Base-by-base conservation (phyloP, 2,113 vertebrate genomes). In the Platysternon megacephalum region DNA sequence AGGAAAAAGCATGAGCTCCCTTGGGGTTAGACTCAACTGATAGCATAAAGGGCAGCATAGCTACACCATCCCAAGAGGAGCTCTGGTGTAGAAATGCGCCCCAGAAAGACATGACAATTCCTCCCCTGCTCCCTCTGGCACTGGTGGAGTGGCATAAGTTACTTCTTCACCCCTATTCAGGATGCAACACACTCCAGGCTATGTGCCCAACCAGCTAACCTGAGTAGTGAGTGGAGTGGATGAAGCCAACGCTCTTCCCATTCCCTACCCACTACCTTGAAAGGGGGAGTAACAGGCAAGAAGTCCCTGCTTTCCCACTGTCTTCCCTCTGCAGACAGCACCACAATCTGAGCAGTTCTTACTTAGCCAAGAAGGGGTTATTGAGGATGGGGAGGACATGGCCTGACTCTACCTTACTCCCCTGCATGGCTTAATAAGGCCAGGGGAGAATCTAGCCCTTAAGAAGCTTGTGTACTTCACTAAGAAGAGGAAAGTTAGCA, bases 41-140 rank as follows among this genome's bases (percentile, higher is more conserved):
- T 22, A 65, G 74, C 42, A 19, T 78, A 78, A 65, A 10, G 24
- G 55, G 13, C 28, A 1, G 0, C 3, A 7, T 21, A 82, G 49
- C 11, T 53, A 39, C 4, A 21, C 21, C 35, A 58, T 49, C 6
- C 6, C 1, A 8, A 32, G 13, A 0, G 0, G 0, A 58, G n/a
- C 6, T 32, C 82, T 56, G n/a, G 11, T 56, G 84, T 11, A 10
- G 8, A 85, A 6, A 11, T 22, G 16, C 84, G 17, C 46, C 9
- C 28, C 46, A 74, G 10, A 5, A 0, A 81, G 35, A 5, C 8
- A 74, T 1, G 11, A 46, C 19, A n/a, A 56, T 7, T 1, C 1
- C 5, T 6, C 7, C 52, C 2, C 44, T 7, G 1, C 1, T 58
- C 1, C 11, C 1, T 28, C 14, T 22, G 84, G n/a, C 11, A 32